A percentile compares a stretch with the other conserved stretches of the same genome.
These are phyloP conservation scores for Oryzias javanicus DNA, from an alignment of 2,113 vertebrate genomes.

Conservation along the genomic window DNA sequence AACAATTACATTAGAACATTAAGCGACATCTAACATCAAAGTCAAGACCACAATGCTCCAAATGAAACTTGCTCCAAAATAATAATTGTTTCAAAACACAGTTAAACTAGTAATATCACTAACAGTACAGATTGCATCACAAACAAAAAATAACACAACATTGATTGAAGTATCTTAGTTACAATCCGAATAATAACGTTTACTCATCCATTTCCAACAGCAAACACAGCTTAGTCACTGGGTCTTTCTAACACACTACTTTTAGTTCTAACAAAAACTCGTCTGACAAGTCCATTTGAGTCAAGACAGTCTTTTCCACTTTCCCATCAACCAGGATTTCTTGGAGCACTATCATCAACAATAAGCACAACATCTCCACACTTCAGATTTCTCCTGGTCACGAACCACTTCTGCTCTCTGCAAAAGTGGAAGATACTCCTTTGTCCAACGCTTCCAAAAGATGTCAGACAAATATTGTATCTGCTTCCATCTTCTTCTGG, in stretches of 20 bases:
- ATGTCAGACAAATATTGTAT: neutral
- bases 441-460: neutral
- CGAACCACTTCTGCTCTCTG: neutral
- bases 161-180: neutral
- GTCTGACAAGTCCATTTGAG: neutral
- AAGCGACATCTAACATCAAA: neutral
- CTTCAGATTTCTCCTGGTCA: neutral
- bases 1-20: neutral
- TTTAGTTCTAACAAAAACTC: neutral
- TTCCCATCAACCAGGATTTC: conserved; percentile 4
- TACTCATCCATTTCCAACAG: neutral
- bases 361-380: neutral
- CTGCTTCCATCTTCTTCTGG: neutral
- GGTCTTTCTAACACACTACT: neutral
- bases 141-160: neutral
- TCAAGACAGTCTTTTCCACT: neutral
- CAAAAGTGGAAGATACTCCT: neutral
- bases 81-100: neutral
- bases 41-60: neutral
- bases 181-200: neutral
- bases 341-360: neutral
- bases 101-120: neutral
- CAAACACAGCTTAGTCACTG: neutral
- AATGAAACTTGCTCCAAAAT: neutral
- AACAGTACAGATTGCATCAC: neutral